These are phyloP conservation scores for Gallinago paraguaiae DNA, from an alignment of 2,113 vertebrate genomes.

Conservation along the genomic window DNA sequence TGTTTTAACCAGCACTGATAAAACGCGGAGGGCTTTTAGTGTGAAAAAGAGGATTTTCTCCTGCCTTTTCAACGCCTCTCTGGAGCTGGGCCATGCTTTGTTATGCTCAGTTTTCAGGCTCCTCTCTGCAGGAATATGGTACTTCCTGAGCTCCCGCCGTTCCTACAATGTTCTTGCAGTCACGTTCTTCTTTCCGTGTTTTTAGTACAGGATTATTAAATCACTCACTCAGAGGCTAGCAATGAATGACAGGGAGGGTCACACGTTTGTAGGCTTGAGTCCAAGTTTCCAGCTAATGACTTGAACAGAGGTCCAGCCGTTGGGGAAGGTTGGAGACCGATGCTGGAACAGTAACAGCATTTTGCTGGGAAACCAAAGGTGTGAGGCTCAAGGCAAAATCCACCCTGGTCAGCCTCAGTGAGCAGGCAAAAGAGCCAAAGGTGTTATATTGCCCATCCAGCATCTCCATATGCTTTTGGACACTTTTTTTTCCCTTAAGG, in stretches of 20 bases:
- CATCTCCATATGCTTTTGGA: not conserved
- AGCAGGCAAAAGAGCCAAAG: not conserved
- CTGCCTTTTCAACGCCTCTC: not conserved
- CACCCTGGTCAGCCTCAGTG: not conserved
- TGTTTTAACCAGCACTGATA: not conserved
- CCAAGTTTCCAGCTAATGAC: slow-evolving; percentile 23
- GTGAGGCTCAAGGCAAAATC: not conserved
- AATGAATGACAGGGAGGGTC: not conserved
- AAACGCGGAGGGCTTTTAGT: not conserved
- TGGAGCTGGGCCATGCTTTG: not conserved
- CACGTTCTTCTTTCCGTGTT: not conserved
- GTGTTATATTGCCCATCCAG: not conserved
- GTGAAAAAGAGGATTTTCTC: not conserved
- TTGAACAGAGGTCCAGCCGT: not conserved
- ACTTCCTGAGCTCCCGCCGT: not conserved
- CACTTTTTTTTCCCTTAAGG: not conserved
- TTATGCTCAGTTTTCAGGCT: not conserved
- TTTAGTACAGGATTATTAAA: not conserved
- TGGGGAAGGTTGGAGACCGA: not conserved
- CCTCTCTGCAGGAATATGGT: not conserved
- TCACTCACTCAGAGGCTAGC: not conserved
- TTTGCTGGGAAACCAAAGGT: not conserved
- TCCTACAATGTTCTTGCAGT: not conserved
- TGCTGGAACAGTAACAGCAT: not conserved
- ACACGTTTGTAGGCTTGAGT: not conserved